Evolutionary conservation across 2,113 vertebrate species (phyloP).

Genomic region (Rhinoptilus africanus): DNA sequence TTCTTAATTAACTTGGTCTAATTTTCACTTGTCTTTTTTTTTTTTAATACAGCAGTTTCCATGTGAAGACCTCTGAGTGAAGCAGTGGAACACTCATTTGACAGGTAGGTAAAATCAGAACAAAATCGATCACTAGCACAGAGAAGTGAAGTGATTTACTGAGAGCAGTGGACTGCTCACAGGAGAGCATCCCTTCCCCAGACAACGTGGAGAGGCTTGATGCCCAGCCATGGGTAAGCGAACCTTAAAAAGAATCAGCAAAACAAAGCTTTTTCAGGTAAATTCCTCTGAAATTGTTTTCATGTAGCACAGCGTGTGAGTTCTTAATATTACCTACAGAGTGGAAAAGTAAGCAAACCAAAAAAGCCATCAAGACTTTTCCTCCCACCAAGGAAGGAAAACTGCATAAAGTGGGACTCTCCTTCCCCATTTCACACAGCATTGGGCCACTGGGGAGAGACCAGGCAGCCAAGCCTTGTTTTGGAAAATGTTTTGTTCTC

Average conservation of each 20-base stretch:
- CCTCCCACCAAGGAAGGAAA: background rate
- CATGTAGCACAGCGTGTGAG: accelerated
- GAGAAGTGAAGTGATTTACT: background rate
- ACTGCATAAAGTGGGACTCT: background rate
- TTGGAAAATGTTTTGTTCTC: constrained; percentile 48
- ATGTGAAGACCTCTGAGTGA: background rate
- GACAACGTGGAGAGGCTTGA: background rate
- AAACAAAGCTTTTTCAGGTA: background rate
- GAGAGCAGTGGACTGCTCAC: background rate
- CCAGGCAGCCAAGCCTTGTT: background rate
- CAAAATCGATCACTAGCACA: background rate
- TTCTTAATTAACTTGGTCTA: background rate
- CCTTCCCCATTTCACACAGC: background rate
- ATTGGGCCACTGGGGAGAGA: accelerated
- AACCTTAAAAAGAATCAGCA: background rate
- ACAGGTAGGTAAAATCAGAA: background rate
- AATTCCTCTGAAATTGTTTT: background rate
- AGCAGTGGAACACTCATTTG: background rate
- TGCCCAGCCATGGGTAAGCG: background rate
- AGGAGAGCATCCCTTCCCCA: background rate
- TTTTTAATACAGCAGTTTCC: background rate
- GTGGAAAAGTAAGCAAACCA: background rate
- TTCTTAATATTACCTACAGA: background rate
- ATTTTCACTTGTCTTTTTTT: background rate
- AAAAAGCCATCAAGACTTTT: background rate